Base-by-base conservation (phyloP, 1,140 invertebrate species). In the Zaprionus capensis region DNA sequence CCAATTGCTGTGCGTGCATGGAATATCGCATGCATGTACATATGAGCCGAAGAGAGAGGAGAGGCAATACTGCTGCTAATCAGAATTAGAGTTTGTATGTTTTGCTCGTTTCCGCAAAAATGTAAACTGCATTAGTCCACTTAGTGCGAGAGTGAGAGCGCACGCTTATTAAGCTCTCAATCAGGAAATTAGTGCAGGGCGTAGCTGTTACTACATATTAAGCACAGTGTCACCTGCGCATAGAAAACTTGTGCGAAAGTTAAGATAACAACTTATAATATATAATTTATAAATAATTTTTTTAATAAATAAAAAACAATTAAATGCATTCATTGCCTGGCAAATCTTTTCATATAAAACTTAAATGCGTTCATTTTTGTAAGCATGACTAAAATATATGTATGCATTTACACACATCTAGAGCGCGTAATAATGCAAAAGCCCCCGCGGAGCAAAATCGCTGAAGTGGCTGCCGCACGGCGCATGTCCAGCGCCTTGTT, bases 401-500 rank as follows among this genome's bases (percentile, higher is more conserved):
- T 28, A 7, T 28, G 6, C 4, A n/a, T 20, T 0, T 17, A 51
- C 46, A 51, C 46, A 51, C 20, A 51, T 51, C 20, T 51, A 24
- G 20, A 51, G 46, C 46, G 46, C 46, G 46, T 51, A 46, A 44
- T 44, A 44, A 44, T 44, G n/a, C 6, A 44, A n/a, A 44, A 44
- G 41, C 46, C 9, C 20, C 46, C 17, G 57, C 38, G 66, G 80
- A 72, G 71, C 82, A 69, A 85, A 80, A 68, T 80, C 77, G 69
- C 71, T 87, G 58, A 75, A 80, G 73, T 78, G 70, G 81, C 66
- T 71, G 83, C 76, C 57, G 66, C 55, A 55, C 78, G 82, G 78
- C 85, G 75, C 84, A 88, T 88, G 84, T 88, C 84, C 78, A 81
- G 81, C 69, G 81, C 78, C 81, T 88, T 88, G 85, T 88, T 85